Base-by-base conservation (phyloP, 2,797 vertebrate genomes). In the Gymnodraco acuticeps region DNA sequence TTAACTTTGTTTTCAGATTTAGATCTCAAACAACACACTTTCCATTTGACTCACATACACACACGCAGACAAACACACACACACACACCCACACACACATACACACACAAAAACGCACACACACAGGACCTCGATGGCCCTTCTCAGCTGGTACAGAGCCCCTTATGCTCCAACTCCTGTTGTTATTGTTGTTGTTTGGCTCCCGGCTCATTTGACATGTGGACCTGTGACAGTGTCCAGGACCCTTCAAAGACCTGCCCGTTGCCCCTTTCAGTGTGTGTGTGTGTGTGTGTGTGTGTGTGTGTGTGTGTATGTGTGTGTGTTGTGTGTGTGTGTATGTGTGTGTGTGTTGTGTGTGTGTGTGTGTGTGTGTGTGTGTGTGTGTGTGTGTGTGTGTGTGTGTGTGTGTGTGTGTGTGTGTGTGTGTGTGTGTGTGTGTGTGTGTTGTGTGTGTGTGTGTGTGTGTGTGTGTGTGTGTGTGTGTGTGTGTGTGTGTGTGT, bases 121-220 rank as follows among this genome's bases (percentile, higher is more conserved):
- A 52, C 81, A 1, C 64, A 43, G 79, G 87, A 89, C 90, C 92
- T 91, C 19, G 70, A 82, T 89, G 87, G 88, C 89, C 88, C 89
- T 82, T 89, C 90, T 92, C 89, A 92, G 92, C 87, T 93, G 91
- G 89, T 94, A 88, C 89, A 76, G 73, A 87, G 85, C 87, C 88
- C 92, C 94, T 95, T 94, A 95, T 95, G 94, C 82, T 90, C 88
- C 1, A 64, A 79, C 87, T 89, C 89, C 89, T 94, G 91, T 93
- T 93, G 93, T 91, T 93, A 86, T 92, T 93, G 88, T 94, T 93
- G 93, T 94, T 92, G 89, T 93, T 93, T 90, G 88, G 89, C 91
- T 92, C 78, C 61, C 63, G 83, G 87, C 86, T 90, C 90, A 92
- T 92, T 94, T 94, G 92, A 94, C 70, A 83, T 92, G 90, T 87